Percentiles rank a stretch among this genome's conserved stretches.
These are phyloP conservation scores for Siniperca scherzeri DNA, from an alignment of 2,797 vertebrate genomes.

Conservation along the genomic window DNA sequence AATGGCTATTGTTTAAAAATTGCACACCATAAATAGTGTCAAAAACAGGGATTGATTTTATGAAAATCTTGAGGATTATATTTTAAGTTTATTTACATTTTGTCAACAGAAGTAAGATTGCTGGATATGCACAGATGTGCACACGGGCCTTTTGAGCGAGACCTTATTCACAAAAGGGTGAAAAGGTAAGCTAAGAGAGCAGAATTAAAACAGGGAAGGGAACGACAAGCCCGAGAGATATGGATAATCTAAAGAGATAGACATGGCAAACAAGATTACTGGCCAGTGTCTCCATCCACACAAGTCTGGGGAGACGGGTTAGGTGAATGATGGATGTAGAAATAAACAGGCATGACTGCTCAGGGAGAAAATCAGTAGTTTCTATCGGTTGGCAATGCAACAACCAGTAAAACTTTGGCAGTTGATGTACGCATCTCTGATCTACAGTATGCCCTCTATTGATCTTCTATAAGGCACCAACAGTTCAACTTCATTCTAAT, in stretches of 20 bases:
- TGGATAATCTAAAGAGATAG: not conserved
- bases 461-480: constrained; percentile 45
- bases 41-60: not conserved
- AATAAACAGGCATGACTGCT: constrained; percentile 47
- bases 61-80: not conserved
- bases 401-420: constrained; percentile 26
- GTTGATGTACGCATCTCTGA: constrained; percentile 20
- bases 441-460: constrained; percentile 44
- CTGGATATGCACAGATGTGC: not conserved
- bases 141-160: not conserved
- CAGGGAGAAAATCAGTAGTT: constrained; percentile 35
- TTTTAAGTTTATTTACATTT: not conserved
- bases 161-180: not conserved
- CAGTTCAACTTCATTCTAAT: constrained; percentile 57
- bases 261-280: constrained; percentile 15
- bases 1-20: not conserved
- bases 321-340: constrained; percentile 44
- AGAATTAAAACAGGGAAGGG: not conserved
- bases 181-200: not conserved
- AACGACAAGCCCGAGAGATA: not conserved
- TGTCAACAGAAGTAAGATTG: not conserved
- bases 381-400: constrained; percentile 36
- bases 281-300: constrained; percentile 17
- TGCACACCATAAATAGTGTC: not conserved
- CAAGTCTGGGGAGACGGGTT: not conserved